Evolutionary conservation across 2,113 vertebrate genomes (phyloP), one percentile per base, ranked within the genome.

Genomic region (Cyphomyrus plagiostoma): DNA sequence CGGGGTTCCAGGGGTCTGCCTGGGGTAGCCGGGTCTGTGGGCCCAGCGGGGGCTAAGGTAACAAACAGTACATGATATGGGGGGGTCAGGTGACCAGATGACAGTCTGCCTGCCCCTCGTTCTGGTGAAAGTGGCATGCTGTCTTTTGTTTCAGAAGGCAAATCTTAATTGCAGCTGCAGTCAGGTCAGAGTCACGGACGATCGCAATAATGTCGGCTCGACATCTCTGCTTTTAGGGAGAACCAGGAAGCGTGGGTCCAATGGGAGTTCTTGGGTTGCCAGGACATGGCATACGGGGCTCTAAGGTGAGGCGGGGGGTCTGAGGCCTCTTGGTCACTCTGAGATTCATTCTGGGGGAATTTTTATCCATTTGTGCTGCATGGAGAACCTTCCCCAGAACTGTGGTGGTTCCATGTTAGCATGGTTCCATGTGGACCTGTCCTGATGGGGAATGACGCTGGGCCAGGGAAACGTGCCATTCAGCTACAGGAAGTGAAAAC

Each of bases 21-120:
- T 49, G 95, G 96, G 35, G 83, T 91, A 15, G 45, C 89, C 19
- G 95, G 96, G 13, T 90, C 93, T 10, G 70, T 89, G 23, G 96
- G 96, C 88, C 95, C 95, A 6, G 86, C 95, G 21, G 95, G 96
- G 84, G 94, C 95, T 4, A 96, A 96, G 92, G 96, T 95, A 86
- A 89, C 91, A 23, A 82, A 90, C 3, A 85, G 13, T 7, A 35
- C 39, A 46, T 53, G 23, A 39, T 35, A 42, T 30, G 48, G 26
- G 26, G 26, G 11, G 48, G n/a, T 62, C 23, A 70, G 62, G 11
- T 30, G 62, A 30, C 3, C 62, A 30, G n/a, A 30, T 70, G 30
- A 26, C 62, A 70, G n/a, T 70, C 62, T 4, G 62, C n/a, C n/a
- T 26, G 3, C 1, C n/a, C 5, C 58, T 77, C 30, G 39, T 77